Evolutionary conservation across 2,888 invertebrate genomes (phyloP), one percentile per base, ranked within the genome.

Genomic region (Synanthedon myopaeformis): DNA sequence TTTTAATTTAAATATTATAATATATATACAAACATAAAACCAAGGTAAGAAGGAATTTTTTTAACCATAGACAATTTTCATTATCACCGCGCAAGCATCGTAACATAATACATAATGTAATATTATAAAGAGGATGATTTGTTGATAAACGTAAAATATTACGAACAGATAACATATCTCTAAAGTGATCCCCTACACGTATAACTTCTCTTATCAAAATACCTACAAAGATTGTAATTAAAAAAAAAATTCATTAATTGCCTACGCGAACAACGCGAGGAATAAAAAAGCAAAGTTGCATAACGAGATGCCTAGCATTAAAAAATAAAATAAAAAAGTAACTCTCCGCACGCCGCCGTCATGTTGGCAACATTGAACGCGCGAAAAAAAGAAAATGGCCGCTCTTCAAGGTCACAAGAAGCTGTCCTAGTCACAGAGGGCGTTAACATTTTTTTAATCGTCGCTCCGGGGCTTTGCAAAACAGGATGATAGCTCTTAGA

Each of bases 391-490:
- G 76, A 78, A 79, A 80, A 85, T 82, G 83, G 83, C 82, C 78
- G 79, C 70, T 72, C 60, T 23, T 67, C 85, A 87, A 87, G 86
- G 86, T 84, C 87, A 69, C 72, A 74, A 80, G 81, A 83, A 82
- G 85, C 82, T 83, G 86, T 85, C 85, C 83, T 85, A 86, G 85
- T 82, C 82, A 77, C 69, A 74, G 82, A 84, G 82, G 79, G 81
- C 82, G 77, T 81, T 81, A 78, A 82, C 78, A 78, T 81, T 82
- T 85, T 74, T 82, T 56, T 79, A 76, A 73, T 70, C 66, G 67
- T 65, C 62, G 75, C 70, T 69, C 66, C 74, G 70, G 72, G 69
- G 70, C 70, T 69, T 53, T 68, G 72, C 67, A 60, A 67, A 66
- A 70, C 71, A 61, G 64, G 68, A 63, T 58, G 68, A 63, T 58